A percentile compares a stretch with the other conserved stretches of the same genome.
These are phyloP conservation scores for Papilio polyxenes DNA, from an alignment of 1,140 invertebrate genomes.

Conservation along the genomic window DNA sequence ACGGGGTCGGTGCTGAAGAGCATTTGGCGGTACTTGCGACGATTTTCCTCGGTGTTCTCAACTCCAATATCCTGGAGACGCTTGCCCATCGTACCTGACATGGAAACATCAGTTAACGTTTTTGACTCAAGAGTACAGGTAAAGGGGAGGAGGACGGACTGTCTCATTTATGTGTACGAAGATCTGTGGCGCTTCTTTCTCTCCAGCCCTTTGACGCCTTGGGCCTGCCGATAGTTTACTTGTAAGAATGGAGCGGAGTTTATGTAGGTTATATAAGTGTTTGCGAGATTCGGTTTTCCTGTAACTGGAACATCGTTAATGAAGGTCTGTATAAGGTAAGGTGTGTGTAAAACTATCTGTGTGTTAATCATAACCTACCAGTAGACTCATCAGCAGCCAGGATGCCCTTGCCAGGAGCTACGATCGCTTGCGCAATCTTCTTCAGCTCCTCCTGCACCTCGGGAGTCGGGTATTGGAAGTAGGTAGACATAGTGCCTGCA, in stretches of 20 bases:
- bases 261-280: too few relatives aligned
- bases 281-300: too few relatives aligned
- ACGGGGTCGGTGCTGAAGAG: constrained; percentile 93
- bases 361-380: constrained; percentile 50
- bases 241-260: too few relatives aligned
- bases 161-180: too few relatives aligned
- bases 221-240: too few relatives aligned
- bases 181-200: too few relatives aligned
- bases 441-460: constrained; percentile 95
- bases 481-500: constrained; percentile 85
- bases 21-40: constrained; percentile 92
- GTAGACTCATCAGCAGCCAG: constrained; percentile 93
- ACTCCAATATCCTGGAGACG: constrained; percentile 87
- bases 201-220: too few relatives aligned
- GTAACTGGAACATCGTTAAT: too few relatives aligned
- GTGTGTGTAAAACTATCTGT: too few relatives aligned
- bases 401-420: constrained; percentile 95
- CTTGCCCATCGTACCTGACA: constrained; percentile 92
- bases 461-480: constrained; percentile 91
- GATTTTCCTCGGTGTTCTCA: constrained; percentile 94
- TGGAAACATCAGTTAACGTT: constrained; percentile 34
- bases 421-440: constrained; percentile 93
- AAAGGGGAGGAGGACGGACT: too few relatives aligned
- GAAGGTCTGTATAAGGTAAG: too few relatives aligned
- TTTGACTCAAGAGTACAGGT: neutral